phyloP scores from a whole-genome alignment of 2,888 invertebrate species.

The Scotopteryx bipunctaria region DNA sequence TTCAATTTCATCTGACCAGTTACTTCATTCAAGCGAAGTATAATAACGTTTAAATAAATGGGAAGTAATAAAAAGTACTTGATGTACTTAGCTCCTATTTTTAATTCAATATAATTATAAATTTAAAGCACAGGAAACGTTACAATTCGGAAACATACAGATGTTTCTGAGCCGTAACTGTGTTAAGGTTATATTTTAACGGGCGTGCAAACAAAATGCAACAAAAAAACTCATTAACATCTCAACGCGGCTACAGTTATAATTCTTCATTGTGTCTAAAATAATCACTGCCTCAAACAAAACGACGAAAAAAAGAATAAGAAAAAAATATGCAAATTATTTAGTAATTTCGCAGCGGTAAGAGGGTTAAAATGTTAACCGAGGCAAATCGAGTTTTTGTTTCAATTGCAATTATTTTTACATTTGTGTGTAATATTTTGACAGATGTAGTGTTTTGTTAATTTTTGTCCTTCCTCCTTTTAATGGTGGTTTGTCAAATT shows the following conservation, averaged over 20 bases:
- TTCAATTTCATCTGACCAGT: not conserved
- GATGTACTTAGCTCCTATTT: no score
- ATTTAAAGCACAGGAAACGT: slow-evolving; percentile 9
- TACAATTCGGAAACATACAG: slow-evolving; percentile 38
- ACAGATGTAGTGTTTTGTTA: slow-evolving; percentile 29
- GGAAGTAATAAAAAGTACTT: no score
- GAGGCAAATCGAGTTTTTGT: slow-evolving; percentile 44
- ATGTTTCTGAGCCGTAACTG: no score
- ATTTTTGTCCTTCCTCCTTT: slow-evolving; percentile 18
- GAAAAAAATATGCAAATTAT: slow-evolving; percentile 69
- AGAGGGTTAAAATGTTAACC: slow-evolving; percentile 48
- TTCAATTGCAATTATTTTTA: slow-evolving; percentile 43
- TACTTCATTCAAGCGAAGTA: no score
- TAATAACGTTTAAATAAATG: no score
- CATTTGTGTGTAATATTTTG: slow-evolving; percentile 40
- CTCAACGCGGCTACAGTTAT: slow-evolving; percentile 65
- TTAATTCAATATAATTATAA: no score
- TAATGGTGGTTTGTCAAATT: slow-evolving; percentile 15
- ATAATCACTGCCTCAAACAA: slow-evolving; percentile 62
- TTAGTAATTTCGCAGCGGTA: slow-evolving; percentile 41
- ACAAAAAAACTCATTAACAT: slow-evolving; percentile 75
- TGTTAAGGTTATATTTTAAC: slow-evolving; percentile 46
- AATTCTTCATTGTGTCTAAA: slow-evolving; percentile 65
- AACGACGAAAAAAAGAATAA: slow-evolving; percentile 51
- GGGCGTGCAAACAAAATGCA: slow-evolving; percentile 45